Percentiles rank a stretch among this genome's conserved stretches.
Conservation (phyloP, 2,113 vertebrate species). For the Engraulis encrasicolus region DNA sequence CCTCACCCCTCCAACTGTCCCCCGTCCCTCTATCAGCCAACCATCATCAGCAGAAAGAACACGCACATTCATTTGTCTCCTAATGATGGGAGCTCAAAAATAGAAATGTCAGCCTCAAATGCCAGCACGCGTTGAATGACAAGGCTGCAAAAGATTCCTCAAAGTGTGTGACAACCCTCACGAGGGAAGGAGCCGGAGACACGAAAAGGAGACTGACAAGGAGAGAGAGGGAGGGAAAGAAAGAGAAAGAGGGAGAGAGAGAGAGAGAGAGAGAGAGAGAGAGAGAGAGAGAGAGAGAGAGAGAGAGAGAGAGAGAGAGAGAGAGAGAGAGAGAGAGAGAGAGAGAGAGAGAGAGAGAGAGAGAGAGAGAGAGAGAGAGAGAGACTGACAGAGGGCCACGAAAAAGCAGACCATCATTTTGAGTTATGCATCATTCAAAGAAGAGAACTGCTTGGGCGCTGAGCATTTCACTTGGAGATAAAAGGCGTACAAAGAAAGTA, state of each 20-base stretch:
- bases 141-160: conserved; percentile 63
- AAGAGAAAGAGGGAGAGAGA: conserved; percentile 1
- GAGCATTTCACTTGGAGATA: no score
- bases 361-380: background rate
- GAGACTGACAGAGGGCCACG: background rate
- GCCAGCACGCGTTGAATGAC: conserved; percentile 71
- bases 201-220: conserved; percentile 25
- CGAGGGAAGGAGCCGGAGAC: conserved; percentile 34
- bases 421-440: no score
- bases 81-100: conserved; percentile 57
- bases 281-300: background rate
- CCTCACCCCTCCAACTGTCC: no score
- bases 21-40: conserved; percentile 36
- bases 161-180: conserved; percentile 34
- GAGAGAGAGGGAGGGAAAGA: conserved; percentile 29
- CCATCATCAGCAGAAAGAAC: conserved; percentile 62
- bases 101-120: conserved; percentile 76
- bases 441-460: no score
- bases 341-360: background rate
- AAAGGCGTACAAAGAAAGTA: background rate
- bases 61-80: conserved; percentile 59
- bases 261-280: background rate
- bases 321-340: background rate
- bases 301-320: background rate
- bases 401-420: no score